Evolutionary conservation across 2,113 vertebrate species (phyloP).

Genomic region (Delphinapterus leucas): DNA sequence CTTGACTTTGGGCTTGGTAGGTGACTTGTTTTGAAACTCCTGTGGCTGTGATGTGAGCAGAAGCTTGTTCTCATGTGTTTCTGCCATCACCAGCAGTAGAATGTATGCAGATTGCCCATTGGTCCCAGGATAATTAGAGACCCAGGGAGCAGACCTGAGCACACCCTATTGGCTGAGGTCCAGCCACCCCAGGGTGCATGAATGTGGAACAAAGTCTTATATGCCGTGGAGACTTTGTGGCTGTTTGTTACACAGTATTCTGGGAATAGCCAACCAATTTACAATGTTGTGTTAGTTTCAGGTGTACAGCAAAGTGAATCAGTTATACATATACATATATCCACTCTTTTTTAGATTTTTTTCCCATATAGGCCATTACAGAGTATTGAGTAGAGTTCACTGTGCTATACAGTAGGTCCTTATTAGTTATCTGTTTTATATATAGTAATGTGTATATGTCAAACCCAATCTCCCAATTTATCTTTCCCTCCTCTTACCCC

Average conservation of each 20-base stretch:
- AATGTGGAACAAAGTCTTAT: background rate
- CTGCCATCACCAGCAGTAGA: background rate
- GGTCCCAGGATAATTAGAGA: background rate
- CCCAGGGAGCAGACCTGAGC: background rate
- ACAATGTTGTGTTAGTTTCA: too few relatives aligned
- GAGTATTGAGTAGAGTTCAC: too few relatives aligned
- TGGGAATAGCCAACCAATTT: background rate
- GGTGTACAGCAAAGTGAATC: too few relatives aligned
- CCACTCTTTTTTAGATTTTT: too few relatives aligned
- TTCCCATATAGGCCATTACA: too few relatives aligned
- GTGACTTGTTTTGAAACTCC: background rate
- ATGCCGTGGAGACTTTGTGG: background rate
- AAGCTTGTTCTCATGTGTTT: background rate
- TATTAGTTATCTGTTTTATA: too few relatives aligned
- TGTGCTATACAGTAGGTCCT: too few relatives aligned
- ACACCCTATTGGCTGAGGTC: background rate
- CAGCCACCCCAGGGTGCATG: background rate
- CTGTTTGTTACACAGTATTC: background rate
- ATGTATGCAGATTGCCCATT: background rate
- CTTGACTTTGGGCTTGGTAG: background rate
- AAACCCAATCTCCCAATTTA: too few relatives aligned
- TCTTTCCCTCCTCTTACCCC: too few relatives aligned
- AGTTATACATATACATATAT: too few relatives aligned
- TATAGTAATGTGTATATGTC: too few relatives aligned
- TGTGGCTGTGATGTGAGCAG: background rate